Percentiles rank a stretch among this genome's conserved stretches.
Conservation (phyloP, 2,888 invertebrate species). For the Brachylomia viminalis region DNA sequence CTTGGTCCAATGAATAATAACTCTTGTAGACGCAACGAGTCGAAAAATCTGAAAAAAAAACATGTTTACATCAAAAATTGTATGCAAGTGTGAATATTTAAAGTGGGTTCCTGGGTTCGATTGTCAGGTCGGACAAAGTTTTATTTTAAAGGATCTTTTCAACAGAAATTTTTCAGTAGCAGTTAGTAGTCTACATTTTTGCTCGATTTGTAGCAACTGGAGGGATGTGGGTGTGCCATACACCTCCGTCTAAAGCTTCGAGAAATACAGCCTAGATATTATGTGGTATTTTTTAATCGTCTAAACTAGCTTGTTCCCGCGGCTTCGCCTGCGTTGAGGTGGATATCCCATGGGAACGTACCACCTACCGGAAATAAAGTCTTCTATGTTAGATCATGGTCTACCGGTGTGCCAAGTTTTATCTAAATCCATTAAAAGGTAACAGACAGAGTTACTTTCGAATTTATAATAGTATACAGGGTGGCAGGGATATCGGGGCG, state of each 20-base stretch:
- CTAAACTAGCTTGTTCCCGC: not conserved
- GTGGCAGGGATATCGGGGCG: too few relatives aligned
- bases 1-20: slow-evolving; percentile 83
- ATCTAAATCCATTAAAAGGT: not conserved
- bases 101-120: too few relatives aligned
- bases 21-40: slow-evolving; percentile 79
- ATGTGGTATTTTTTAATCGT: not conserved
- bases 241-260: not conserved
- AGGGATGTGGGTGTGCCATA: not conserved
- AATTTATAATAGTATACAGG: too few relatives aligned
- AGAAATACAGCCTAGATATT: not conserved
- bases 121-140: not conserved
- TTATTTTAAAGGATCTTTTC: too few relatives aligned
- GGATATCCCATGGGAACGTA: not conserved
- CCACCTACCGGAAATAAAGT: not conserved
- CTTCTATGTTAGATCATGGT: not conserved
- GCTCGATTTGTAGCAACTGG: not conserved
- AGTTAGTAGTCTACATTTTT: too few relatives aligned
- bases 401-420: not conserved
- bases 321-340: not conserved
- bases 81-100: not conserved
- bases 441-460: too few relatives aligned
- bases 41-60: slow-evolving; percentile 81
- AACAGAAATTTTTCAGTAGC: too few relatives aligned
- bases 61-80: not conserved